Percentiles rank a stretch among this genome's conserved stretches.
Conservation (phyloP, 2,797 vertebrate genomes). For the Pogonophryne albipinna region DNA sequence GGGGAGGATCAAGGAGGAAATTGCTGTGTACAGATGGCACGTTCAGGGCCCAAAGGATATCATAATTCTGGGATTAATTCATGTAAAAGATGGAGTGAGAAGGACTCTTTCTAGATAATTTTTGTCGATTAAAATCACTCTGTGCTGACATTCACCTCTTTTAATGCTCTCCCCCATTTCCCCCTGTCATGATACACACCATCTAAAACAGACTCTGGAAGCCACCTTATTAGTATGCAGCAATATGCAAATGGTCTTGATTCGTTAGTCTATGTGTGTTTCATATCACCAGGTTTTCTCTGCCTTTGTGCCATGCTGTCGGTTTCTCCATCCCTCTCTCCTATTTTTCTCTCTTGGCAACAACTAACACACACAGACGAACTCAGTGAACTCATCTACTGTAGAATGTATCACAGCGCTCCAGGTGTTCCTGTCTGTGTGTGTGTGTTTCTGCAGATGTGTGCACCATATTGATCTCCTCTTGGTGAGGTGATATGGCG, state of each 20-base stretch:
- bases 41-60: conserved; percentile 66
- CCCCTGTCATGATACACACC: conserved; percentile 41
- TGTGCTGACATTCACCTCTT: conserved; percentile 1
- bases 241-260: conserved; percentile 67
- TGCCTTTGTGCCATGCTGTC: conserved; percentile 42
- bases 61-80: conserved; percentile 72
- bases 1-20: conserved; percentile 47
- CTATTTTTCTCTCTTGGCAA: conserved; percentile 66
- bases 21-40: conserved; percentile 71
- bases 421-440: conserved; percentile 48
- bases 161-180: conserved; percentile 3
- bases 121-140: conserved; percentile 19
- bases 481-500: conserved; percentile 42
- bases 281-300: conserved; percentile 49
- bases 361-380: conserved; percentile 59
- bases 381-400: conserved; percentile 71
- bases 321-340: conserved; percentile 50
- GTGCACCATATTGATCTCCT: conserved; percentile 62
- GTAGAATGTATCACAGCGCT: conserved; percentile 47
- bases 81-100: conserved; percentile 64
- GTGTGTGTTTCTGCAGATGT: conserved; percentile 46
- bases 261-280: conserved; percentile 65
- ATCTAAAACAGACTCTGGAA: conserved; percentile 63
- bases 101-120: conserved; percentile 23
- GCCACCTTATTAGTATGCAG: conserved; percentile 67